phyloP scores from a whole-genome alignment of 1,140 invertebrate species.

The Sinella curviseta region DNA sequence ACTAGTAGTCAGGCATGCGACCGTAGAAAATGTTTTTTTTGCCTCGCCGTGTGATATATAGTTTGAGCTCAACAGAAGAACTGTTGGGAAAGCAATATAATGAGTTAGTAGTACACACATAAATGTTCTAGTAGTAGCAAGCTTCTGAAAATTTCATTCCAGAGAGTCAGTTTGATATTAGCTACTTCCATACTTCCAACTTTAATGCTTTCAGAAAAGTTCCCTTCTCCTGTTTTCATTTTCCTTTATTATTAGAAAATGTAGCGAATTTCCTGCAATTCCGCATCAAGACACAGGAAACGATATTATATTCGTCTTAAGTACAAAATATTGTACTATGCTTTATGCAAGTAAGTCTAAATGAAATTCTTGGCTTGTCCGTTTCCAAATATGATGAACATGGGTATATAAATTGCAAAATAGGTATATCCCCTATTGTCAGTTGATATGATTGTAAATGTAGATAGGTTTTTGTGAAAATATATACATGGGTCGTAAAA shows the following conservation, averaged over 20 bases:
- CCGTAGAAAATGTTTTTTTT: slow-evolving; percentile 18
- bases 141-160: too few relatives aligned
- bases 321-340: not conserved
- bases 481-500: too few relatives aligned
- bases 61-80: not conserved
- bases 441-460: too few relatives aligned
- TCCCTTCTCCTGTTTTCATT: not conserved
- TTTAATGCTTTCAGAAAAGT: not conserved
- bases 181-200: not conserved
- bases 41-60: not conserved
- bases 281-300: not conserved
- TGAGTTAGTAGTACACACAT: too few relatives aligned
- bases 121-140: not conserved
- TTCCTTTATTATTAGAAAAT: slow-evolving; percentile 21
- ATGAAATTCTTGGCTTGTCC: too few relatives aligned
- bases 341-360: too few relatives aligned
- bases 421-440: too few relatives aligned
- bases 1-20: not conserved
- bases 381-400: too few relatives aligned
- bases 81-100: not conserved
- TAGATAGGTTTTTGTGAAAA: too few relatives aligned
- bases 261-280: slow-evolving; percentile 8
- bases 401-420: too few relatives aligned
- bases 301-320: not conserved
- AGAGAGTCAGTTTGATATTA: not conserved